Conservation (phyloP, 2,113 vertebrate genomes). For the Chaetops frenatus region DNA sequence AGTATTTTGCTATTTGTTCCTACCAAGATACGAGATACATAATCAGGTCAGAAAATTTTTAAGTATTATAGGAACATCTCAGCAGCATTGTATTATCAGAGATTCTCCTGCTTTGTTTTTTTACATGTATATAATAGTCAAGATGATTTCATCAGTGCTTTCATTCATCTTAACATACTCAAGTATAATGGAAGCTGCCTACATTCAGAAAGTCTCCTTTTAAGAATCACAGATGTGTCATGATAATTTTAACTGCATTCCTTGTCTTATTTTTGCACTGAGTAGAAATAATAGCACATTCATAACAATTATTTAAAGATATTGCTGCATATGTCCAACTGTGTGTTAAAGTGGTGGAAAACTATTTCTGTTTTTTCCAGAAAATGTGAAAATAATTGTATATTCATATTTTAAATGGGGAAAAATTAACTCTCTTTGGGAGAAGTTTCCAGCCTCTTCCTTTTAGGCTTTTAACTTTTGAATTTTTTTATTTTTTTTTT, state of each 20-base stretch:
- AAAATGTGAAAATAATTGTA: background rate
- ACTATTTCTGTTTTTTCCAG: background rate
- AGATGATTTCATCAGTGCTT: constrained; percentile 17
- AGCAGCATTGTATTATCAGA: background rate
- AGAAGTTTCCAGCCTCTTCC: background rate
- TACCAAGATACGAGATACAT: background rate
- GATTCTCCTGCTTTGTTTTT: background rate
- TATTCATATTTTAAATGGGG: background rate
- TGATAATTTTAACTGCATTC: background rate
- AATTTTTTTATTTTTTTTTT: background rate
- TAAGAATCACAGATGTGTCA: background rate
- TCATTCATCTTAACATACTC: constrained; percentile 7
- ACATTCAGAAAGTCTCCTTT: background rate
- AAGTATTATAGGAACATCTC: background rate
- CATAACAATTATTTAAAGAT: background rate
- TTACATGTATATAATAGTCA: background rate
- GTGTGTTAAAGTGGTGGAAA: background rate
- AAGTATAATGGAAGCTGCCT: background rate
- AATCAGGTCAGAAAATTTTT: background rate
- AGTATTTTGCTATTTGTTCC: background rate
- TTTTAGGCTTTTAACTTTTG: background rate
- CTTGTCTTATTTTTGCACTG: background rate
- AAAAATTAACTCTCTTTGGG: background rate
- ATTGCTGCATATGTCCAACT: background rate
- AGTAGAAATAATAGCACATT: background rate